Evolutionary conservation across 2,797 vertebrate genomes (phyloP).

Genomic region (Lutjanus argentimaculatus): DNA sequence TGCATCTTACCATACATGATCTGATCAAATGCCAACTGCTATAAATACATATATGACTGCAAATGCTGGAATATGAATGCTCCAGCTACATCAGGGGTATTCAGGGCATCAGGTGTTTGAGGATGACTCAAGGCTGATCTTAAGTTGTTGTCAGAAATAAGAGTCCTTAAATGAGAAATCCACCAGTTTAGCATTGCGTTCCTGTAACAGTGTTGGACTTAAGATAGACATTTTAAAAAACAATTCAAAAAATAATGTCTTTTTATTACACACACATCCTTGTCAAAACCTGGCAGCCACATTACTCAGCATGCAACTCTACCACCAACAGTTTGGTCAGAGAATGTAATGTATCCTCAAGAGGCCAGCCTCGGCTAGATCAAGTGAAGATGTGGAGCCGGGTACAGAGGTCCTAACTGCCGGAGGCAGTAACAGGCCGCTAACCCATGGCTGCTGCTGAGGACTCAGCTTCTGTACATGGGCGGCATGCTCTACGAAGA

Average conservation of each 20-base stretch:
- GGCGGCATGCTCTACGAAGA: too few species aligned
- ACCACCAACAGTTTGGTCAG: neutral
- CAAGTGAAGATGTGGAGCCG: too few species aligned
- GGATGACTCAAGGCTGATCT: neutral
- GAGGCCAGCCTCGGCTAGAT: neutral
- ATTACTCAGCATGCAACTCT: neutral
- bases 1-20: neutral
- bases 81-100: neutral
- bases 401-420: too few species aligned
- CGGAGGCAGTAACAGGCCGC: too few species aligned
- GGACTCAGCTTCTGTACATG: too few species aligned
- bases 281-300: neutral
- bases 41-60: conserved; percentile 7
- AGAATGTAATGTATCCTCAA: neutral
- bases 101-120: neutral
- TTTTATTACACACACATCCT: neutral
- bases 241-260: neutral
- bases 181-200: neutral
- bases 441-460: too few species aligned
- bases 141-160: neutral
- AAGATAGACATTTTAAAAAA: neutral
- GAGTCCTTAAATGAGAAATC: neutral
- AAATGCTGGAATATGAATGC: neutral
- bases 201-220: neutral
- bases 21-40: neutral